These are phyloP conservation scores for Malthinus flaveolus DNA, from an alignment of 2,888 invertebrate species.

Conservation along the genomic window DNA sequence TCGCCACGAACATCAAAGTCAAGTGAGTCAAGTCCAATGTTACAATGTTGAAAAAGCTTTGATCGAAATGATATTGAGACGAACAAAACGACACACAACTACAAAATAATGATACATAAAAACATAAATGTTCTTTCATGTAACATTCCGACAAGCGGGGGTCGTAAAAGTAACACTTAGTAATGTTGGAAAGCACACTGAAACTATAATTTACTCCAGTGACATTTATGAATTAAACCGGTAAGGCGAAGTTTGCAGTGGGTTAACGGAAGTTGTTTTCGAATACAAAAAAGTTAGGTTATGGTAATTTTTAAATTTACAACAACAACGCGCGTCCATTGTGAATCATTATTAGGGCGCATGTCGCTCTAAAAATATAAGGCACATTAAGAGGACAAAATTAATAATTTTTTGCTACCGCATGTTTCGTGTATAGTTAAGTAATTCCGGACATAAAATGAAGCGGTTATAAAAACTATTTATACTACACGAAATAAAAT, in stretches of 20 bases:
- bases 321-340: no score
- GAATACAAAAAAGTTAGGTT: background rate
- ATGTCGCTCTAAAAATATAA: no score
- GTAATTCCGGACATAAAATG: conserved; percentile 1
- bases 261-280: conserved; percentile 8
- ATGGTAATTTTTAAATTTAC: background rate
- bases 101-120: conserved; percentile 47
- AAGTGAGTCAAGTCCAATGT: conserved; percentile 30
- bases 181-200: conserved; percentile 46
- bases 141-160: conserved; percentile 42
- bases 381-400: background rate
- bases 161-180: conserved; percentile 47
- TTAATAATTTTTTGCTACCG: background rate
- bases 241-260: conserved; percentile 25
- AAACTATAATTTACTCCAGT: conserved; percentile 49
- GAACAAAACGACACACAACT: conserved; percentile 33
- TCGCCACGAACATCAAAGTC: conserved; percentile 26
- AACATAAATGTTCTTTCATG: conserved; percentile 50
- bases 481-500: no score
- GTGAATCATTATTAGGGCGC: no score
- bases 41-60: conserved; percentile 31
- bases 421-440: background rate
- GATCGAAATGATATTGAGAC: conserved; percentile 30
- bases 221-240: conserved; percentile 51
- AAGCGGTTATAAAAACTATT: conserved; percentile 1